Evolutionary conservation across 2,113 vertebrate species (phyloP).

Genomic region (Spermophilus dauricus): DNA sequence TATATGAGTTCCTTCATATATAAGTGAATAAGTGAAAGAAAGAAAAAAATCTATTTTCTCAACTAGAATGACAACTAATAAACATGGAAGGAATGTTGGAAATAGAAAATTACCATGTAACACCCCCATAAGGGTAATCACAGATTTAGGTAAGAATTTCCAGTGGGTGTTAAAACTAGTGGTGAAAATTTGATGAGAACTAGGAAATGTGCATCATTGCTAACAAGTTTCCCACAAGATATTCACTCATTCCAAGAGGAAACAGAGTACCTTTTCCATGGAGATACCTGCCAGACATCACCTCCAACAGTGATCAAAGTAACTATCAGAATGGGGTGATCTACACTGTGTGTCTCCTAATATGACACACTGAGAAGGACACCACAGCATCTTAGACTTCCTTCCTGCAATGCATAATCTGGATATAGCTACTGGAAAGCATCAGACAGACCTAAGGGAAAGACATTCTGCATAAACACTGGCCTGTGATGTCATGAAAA

Average conservation of each 20-base stretch:
- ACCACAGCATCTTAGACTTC: no score
- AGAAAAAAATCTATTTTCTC: background rate
- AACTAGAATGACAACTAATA: background rate
- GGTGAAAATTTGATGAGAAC: background rate
- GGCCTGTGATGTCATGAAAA: background rate
- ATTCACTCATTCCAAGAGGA: background rate
- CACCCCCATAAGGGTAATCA: background rate
- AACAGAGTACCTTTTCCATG: background rate
- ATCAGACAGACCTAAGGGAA: background rate
- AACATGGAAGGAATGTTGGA: background rate
- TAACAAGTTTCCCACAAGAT: background rate
- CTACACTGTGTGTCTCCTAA: accelerated
- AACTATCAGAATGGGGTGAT: background rate
- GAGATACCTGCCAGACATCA: background rate
- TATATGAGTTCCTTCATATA: background rate
- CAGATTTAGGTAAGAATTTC: background rate
- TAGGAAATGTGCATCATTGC: background rate
- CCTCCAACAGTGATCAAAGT: background rate
- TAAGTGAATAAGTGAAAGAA: background rate
- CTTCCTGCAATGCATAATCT: background rate
- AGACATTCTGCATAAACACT: background rate
- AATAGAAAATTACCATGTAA: background rate
- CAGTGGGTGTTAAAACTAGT: background rate
- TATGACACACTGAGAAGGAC: accelerated
- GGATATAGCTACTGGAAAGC: background rate